phyloP scores from a whole-genome alignment of 1,140 invertebrate genomes.

The Tetraneura akinire region DNA sequence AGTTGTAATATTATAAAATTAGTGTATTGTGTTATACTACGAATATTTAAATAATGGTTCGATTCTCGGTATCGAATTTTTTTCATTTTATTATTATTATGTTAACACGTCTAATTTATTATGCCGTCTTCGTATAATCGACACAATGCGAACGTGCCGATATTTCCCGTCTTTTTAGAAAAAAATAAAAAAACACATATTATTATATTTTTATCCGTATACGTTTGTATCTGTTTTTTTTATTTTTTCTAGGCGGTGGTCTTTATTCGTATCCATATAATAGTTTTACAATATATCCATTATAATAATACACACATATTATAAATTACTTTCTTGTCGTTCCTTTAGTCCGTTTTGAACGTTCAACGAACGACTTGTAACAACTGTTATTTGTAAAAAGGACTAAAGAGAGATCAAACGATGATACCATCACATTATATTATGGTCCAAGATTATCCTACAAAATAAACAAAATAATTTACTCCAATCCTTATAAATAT shows the following conservation, averaged over 20 bases:
- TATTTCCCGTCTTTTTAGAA: conserved; percentile 17
- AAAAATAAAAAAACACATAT: not conserved
- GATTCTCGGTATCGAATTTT: not conserved
- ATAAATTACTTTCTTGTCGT: too few relatives aligned
- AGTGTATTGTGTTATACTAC: not conserved
- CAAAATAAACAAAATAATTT: too few relatives aligned
- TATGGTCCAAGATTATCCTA: too few relatives aligned
- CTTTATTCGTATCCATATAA: not conserved
- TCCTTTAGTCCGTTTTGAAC: too few relatives aligned
- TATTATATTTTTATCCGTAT: not conserved
- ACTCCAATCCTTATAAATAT: too few relatives aligned
- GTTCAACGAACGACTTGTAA: too few relatives aligned
- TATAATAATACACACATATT: too few relatives aligned
- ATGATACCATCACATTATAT: too few relatives aligned
- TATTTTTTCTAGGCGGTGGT: not conserved
- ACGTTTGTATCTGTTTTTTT: not conserved
- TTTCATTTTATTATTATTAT: not conserved
- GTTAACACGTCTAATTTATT: not conserved
- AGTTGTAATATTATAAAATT: not conserved
- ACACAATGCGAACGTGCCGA: conserved; percentile 26
- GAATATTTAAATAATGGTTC: not conserved
- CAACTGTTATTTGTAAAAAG: too few relatives aligned
- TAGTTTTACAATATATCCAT: too few relatives aligned
- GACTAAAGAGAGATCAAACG: too few relatives aligned
- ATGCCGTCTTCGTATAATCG: conserved; percentile 12